Evolutionary conservation across 2,797 vertebrate genomes (phyloP).

Genomic region (Eremophila alpestris): DNA sequence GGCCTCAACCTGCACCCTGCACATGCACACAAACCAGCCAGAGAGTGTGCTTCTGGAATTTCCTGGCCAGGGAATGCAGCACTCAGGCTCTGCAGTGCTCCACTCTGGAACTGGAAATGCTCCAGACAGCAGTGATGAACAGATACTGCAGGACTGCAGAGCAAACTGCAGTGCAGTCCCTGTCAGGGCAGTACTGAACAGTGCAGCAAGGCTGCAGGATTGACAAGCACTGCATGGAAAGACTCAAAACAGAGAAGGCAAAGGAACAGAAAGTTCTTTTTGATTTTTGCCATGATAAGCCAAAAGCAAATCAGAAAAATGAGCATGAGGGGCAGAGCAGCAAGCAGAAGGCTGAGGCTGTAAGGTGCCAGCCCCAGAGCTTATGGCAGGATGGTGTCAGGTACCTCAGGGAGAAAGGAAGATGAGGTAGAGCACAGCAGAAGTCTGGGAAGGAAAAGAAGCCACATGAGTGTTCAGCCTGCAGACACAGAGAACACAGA

Average conservation of each 20-base stretch:
- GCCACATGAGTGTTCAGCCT: fast-evolving
- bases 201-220: neutral
- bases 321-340: neutral
- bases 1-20: neutral
- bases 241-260: neutral
- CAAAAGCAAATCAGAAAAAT: neutral
- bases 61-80: neutral
- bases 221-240: neutral
- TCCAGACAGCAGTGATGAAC: conserved; percentile 1
- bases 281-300: neutral
- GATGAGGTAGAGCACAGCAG: neutral
- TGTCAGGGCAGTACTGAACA: neutral
- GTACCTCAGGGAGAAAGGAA: neutral
- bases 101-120: neutral
- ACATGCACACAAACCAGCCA: neutral
- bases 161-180: neutral
- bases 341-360: neutral
- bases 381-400: neutral
- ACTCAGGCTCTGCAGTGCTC: neutral
- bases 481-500: neutral
- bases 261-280: neutral
- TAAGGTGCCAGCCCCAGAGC: neutral
- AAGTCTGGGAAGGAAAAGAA: neutral
- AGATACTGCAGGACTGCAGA: neutral
- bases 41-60: neutral